Base-by-base conservation (phyloP, 53 echinoderm and acorn worm genomes). In the Echinarachnius parma region DNA sequence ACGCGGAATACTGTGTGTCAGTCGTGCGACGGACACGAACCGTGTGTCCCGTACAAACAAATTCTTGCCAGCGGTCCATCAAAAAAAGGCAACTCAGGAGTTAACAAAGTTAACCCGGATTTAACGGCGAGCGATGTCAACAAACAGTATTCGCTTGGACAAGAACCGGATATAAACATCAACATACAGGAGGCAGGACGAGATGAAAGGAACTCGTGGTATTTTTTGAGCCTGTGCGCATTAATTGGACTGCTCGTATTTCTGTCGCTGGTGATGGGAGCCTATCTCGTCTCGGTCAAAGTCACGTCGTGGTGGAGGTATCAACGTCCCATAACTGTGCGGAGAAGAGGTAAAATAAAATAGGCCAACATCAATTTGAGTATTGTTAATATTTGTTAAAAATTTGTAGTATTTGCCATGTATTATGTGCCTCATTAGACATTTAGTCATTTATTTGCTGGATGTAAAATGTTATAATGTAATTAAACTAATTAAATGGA, bases 261-360 rank as follows among this genome's bases (percentile, higher is more conserved):
- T 47, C 77, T 80, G 53, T 90, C 91, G 37, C 83, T 90, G 26
- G 86, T 86, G 5, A 90, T 86, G 80, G 81, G 86, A 28, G 86
- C 86, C 27, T 82, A 90, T 53, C 86, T 82, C 1, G 86, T 62
- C 16, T 82, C 76, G 11, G 79, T 75, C 27, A 82, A 90, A 34
- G 69, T 69, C 9, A 69, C 69, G 4, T 69, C 69, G 10, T 69
- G 69, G 69, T 69, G 69, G 69, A 19, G 69, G 13, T 69, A 69
- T 18, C 69, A 69, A 15, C 69, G 69, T 13, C 69, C 69, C 21
- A 13, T 69, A 34, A 69, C 69, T 15, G 69, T 69, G 18, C 52
- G 52, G 2, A 50, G 69, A 21, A 69, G 69, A 69, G 69, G 69
- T 69, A 69, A 69, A 39, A 9, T n/a, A n/a, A n/a, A n/a, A n/a